Conservation (phyloP, 2,888 invertebrate genomes). For the Girardia tigrina region DNA sequence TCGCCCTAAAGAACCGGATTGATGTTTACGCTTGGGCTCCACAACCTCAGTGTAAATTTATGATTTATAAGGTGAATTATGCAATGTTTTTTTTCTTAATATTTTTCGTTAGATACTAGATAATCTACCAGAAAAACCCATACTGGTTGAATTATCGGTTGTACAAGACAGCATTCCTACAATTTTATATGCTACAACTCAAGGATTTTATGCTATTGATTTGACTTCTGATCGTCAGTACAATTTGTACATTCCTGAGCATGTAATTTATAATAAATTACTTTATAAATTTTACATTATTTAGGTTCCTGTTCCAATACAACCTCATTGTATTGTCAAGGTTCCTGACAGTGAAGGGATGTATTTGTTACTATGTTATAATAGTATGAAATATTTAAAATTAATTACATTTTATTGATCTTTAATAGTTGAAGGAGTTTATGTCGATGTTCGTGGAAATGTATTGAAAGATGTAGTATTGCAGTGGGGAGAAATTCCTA, state of each 20-base stretch:
- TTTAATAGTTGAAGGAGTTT: neutral
- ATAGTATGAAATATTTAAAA: neutral
- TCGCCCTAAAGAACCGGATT: neutral
- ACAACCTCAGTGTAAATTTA: constrained; percentile 10
- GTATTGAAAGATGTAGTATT: constrained; percentile 6
- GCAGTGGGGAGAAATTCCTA: constrained; percentile 4
- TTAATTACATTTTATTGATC: neutral
- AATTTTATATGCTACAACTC: neutral
- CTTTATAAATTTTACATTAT: neutral
- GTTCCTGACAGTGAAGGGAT: neutral
- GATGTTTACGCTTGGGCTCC: constrained; percentile 16
- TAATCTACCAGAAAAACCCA: constrained; percentile 9
- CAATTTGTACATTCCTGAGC: neutral
- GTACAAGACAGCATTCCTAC: constrained; percentile 1
- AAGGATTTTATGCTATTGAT: constrained; percentile 6
- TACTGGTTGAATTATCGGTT: neutral
- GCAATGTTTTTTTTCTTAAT: neutral
- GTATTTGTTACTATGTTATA: neutral
- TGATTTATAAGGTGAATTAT: neutral
- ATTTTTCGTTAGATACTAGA: neutral
- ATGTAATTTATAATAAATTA: neutral
- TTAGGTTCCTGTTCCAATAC: neutral
- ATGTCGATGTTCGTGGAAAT: neutral
- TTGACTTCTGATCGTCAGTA: neutral
- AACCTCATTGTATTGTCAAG: neutral